Base-by-base conservation (phyloP, 2,888 invertebrate species). In the Scaptodrosophila latifasciaeformis region DNA sequence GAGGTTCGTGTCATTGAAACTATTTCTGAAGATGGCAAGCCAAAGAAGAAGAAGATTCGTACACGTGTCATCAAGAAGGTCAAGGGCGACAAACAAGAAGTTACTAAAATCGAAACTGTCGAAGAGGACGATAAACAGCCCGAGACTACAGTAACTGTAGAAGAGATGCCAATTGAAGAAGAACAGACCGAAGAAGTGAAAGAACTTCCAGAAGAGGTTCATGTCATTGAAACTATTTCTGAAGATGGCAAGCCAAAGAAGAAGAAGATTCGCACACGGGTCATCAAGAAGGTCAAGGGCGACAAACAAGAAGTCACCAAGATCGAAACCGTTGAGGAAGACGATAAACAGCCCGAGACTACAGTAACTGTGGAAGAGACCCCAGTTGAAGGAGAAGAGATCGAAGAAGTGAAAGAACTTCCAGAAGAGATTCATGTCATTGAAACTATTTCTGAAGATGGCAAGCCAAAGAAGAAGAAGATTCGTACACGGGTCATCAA, bases 301-400 rank as follows among this genome's bases (percentile, higher is more conserved):
- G 52, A 52, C 46, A 52, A 52, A 30, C 52, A 52, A 31, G 46
- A 52, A 52, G 46, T 52, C 24, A 52, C 52, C 6, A 52, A 52
- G 40, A 52, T 52, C 24, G 40, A 46, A 24, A 46, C 37, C 12
- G 47, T 47, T 17, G 47, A 47, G 17, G 37, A 46, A 18, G 52
- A 46, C 27, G 52, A 52, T 12, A 52, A 52, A 4, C 52, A 40
- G 18, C 46, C 46, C 12, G 46, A 46, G 7, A 52, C 51, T 0
- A 52, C 39, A 2, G 46, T 52, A 13, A 40, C 40, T 24, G 46
- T 46, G 2, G 31, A 40, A 24, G 52, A 46, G 21, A 37, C 30
- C 9, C 9, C 46, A 17, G 7, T 46, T 9, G 51, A 46, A 30
- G 52, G 46, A 40, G 24, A 46, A n/a, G 17, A 29, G 18, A 3